Evolutionary conservation across 2,888 invertebrate genomes (phyloP), one percentile per base, ranked within the genome.

Genomic region (Busseola fusca): DNA sequence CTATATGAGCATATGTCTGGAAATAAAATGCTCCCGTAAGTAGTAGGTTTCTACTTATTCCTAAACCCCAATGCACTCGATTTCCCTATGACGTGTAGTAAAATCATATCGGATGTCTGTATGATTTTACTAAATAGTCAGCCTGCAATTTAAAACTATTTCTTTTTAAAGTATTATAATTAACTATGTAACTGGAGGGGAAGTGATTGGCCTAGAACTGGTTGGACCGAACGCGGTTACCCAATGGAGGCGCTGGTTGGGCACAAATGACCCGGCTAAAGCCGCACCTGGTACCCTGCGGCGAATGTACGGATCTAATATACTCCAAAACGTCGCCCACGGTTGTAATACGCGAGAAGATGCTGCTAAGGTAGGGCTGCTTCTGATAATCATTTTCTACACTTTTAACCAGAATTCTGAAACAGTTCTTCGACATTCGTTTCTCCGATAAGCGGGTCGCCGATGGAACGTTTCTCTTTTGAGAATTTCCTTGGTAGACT

Each of bases 131-230:
- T 7, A 54, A 16, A 14, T 52, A 54, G 9, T 14, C 12, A 40
- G 9, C 37, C 37, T 16, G 34, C 5, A 16, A 59, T 25, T 60
- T 54, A 52, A 37, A 42, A 54, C 1, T 9, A 67, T 52, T 63
- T 40, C 3, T 25, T 56, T 56, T 68, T 45, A n/a, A n/a, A 97
- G 97, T 72, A 93, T 96, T 63, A 93, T 97, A 66, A 93, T 98
- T 74, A 96, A 97, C 83, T 96, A 97, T 88, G 92, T 98, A 58
- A 97, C 97, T 1, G 96, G 97, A 65, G 98, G 97, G 5, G 97
- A 97, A 72, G 96, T 98, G 4, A 94, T 98, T 76, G 97, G 97
- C 0, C 88, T 98, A 84, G 97, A 98, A 90, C 88, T 98, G 67
- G 96, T 98, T 56, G 97, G 97, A 0, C 96, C 97, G 63, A 93